Base-by-base conservation (phyloP, 2,797 vertebrate genomes). In the Lates japonicus region DNA sequence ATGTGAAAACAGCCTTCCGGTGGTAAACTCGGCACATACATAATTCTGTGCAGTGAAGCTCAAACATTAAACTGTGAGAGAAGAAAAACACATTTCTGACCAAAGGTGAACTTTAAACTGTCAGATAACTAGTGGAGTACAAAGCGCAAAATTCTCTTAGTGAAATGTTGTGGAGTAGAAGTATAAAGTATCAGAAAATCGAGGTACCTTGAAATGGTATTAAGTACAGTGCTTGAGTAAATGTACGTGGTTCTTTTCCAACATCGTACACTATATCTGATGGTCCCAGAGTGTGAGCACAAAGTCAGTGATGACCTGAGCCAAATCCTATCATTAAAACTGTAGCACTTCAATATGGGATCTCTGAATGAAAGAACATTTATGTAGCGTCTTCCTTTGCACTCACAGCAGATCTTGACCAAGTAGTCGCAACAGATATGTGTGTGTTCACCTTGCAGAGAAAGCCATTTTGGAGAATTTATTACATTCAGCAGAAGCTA, bases 371-470 rank as follows among this genome's bases (percentile, higher is more conserved):
- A 37, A 8, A 8, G 35, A 37, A 37, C 35, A 37, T 37, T 5
- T 37, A 37, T 62, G 35, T 6, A 19, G 52, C 29, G 16, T 66
- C 39, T 52, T 60, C 14, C 0, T 17, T 0, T 4, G 41, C 2
- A 64, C 6, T 51, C 22, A 2, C 12, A 71, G 44, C 22, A 41
- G 13, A 48, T 52, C 22, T 44, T 2, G 10, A 61, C 37, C 35
- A 49, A 14, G 12, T 31, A 41, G 7, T 33, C 14, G 4, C 3
- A 29, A 48, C 19, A 48, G 41, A 42, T 33, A 14, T 51, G 49
- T 51, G 42, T 44, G n/a, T 75, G 62, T 70, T 37, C 29, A 63
- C 16, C 39, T 35, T 37, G 11, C 3, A 59, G 55, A 37, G 69
- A 46, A 8, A 3, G 11, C 17, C 5, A 29, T 59, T 16, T 31